phyloP scores from a whole-genome alignment of 2,113 vertebrate species.

The Lophochroa leadbeateri region DNA sequence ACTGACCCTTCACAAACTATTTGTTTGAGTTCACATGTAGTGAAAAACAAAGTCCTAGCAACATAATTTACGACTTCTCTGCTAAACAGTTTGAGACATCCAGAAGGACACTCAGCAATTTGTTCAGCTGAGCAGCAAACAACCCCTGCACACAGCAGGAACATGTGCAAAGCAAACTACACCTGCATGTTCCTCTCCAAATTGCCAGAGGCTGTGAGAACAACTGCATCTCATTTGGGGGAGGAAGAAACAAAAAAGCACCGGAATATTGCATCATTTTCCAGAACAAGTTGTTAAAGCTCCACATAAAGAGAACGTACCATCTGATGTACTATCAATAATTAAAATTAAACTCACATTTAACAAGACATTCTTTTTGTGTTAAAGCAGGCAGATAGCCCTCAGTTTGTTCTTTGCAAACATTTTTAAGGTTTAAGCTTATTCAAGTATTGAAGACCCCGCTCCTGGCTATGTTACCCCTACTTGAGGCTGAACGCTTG shows the following conservation, averaged over 20 bases:
- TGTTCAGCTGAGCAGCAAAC: slow-evolving; percentile 32
- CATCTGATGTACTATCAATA: neutral
- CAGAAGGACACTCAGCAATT: slow-evolving; percentile 11
- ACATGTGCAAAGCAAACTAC: slow-evolving; percentile 27
- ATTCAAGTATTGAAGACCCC: neutral
- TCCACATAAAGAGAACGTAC: neutral
- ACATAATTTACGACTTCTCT: neutral
- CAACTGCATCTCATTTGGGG: neutral
- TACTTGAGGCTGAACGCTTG: fast-evolving
- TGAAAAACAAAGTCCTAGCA: neutral
- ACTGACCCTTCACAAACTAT: neutral
- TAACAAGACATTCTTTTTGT: neutral
- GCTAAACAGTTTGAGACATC: neutral
- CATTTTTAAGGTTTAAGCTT: neutral
- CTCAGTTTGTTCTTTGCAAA: neutral
- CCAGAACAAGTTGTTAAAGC: neutral
- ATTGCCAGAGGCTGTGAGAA: slow-evolving; percentile 14
- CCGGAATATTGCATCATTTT: neutral
- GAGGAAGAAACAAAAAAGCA: neutral
- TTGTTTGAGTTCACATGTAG: neutral
- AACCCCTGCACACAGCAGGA: neutral
- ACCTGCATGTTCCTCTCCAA: slow-evolving; percentile 22
- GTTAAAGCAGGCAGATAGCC: neutral
- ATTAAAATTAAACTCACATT: slow-evolving; percentile 3
- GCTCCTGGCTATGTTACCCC: neutral